Evolutionary conservation across 2,888 invertebrate genomes (phyloP).

Genomic region (Tetragnatha montana): DNA sequence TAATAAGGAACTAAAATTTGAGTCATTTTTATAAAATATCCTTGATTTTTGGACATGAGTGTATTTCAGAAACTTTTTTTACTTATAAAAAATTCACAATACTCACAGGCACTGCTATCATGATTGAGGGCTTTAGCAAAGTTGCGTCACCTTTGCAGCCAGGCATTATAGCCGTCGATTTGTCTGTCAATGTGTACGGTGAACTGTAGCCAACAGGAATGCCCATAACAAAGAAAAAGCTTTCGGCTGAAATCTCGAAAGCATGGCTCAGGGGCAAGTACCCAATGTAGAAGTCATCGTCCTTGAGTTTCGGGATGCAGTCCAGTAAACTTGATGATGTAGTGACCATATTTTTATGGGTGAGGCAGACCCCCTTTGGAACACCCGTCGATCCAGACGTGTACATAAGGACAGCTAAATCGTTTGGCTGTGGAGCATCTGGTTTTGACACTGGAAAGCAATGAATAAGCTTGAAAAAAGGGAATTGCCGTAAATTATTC

Average conservation of each 20-base stretch:
- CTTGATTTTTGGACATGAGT: neutral
- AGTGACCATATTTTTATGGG: slow-evolving; percentile 72
- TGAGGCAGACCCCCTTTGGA: slow-evolving; percentile 83
- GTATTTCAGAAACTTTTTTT: neutral
- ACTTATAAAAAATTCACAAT: neutral
- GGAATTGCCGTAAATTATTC: neutral
- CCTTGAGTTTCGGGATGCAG: slow-evolving; percentile 53
- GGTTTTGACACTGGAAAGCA: slow-evolving; percentile 56
- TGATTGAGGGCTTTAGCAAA: slow-evolving; percentile 91
- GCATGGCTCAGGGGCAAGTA: slow-evolving; percentile 98
- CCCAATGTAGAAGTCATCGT: slow-evolving; percentile 88
- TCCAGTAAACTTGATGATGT: slow-evolving; percentile 68
- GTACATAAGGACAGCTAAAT: slow-evolving; percentile 98
- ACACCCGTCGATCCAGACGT: slow-evolving; percentile 98
- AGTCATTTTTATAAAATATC: neutral
- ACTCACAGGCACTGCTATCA: slow-evolving; percentile 94
- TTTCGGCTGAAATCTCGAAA: slow-evolving; percentile 87
- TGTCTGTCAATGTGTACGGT: slow-evolving; percentile 84
- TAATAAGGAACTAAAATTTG: neutral
- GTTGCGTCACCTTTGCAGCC: slow-evolving; percentile 96
- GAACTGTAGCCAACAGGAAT: slow-evolving; percentile 97
- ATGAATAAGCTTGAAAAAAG: neutral
- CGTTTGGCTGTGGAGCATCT: slow-evolving; percentile 82
- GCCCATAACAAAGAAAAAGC: slow-evolving; percentile 88
- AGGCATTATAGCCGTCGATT: slow-evolving; percentile 94